Base-by-base conservation (phyloP, 2,888 invertebrate species). In the Caenorhabditis afra region DNA sequence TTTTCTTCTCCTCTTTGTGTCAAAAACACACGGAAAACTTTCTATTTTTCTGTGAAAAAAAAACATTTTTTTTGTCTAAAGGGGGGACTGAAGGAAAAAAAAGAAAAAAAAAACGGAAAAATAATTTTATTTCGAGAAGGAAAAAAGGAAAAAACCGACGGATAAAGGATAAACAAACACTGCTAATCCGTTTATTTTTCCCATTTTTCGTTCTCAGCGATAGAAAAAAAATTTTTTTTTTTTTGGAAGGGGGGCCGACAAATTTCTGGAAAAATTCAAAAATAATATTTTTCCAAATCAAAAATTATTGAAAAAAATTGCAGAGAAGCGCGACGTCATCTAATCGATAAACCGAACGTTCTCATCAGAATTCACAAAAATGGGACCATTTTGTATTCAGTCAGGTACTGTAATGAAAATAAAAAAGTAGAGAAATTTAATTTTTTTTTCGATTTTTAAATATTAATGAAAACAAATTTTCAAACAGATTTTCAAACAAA, bases 311-410 rank as follows among this genome's bases (percentile, higher is more conserved):
- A 29, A 29, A 29, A 29, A 29, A 29, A 0, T 66, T 82, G 53
- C 70, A 86, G 85, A 91, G 95, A 96, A 91, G 97, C 97, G 64
- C 96, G 96, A 91, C 90, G 91, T 23, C 91, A 91, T 87, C 84
- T 91, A 23, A 90, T 91, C 73, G 87, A 87, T 70, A 89, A 89
- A 81, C 90, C 91, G 5, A 91, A 97, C 91, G 96, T 97, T 85
- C 96, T 97, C 93, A 95, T 97, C 91, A 93, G 97, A 86, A 96
- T 97, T 91, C 96, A 96, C 92, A 82, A 85, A 49, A 81, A 85
- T 68, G 86, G 85, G 18, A 71, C 79, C 37, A 85, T 85, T 65
- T 59, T 86, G 22, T 87, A 87, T 81, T 80, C 78, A 20, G 86
- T 85, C 8, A 71, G 85, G 84, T 83, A 45, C n/a, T n/a, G n/a